Percentiles rank a stretch among this genome's conserved stretches.
These are phyloP conservation scores for Microtus montanus DNA, from an alignment of 2,113 vertebrate species.

Conservation along the genomic window DNA sequence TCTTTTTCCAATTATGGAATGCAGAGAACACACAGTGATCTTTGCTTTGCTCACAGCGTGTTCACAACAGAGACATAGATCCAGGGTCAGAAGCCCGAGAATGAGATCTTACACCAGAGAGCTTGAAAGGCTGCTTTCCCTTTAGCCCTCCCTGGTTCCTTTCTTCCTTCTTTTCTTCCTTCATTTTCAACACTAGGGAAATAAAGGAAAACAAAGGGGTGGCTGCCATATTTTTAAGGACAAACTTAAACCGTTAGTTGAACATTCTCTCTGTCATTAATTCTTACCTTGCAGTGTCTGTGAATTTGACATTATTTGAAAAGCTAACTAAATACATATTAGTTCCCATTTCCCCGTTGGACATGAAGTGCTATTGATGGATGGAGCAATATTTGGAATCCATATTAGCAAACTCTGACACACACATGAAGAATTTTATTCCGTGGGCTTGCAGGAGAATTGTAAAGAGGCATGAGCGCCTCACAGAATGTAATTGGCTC, in stretches of 20 bases:
- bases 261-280: background rate
- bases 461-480: constrained; percentile 47
- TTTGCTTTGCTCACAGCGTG: constrained; percentile 29
- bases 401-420: constrained; percentile 31
- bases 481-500: constrained; percentile 66
- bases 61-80: background rate
- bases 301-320: background rate
- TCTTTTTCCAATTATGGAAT: constrained; percentile 44
- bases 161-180: background rate
- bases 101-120: background rate
- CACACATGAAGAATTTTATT: constrained; percentile 52
- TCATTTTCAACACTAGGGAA: background rate
- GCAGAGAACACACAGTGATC: background rate
- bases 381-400: background rate
- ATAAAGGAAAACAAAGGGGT: background rate
- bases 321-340: background rate
- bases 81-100: background rate
- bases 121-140: background rate
- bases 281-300: background rate
- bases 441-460: constrained; percentile 56
- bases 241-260: background rate
- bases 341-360: background rate
- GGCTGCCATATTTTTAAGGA: background rate
- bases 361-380: background rate
- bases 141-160: too few species aligned